Evolutionary conservation across 35 echinoderm and acorn worm species (phyloP), one percentile per base, ranked within the genome.

Genomic region (Eucidaris tribuloides): DNA sequence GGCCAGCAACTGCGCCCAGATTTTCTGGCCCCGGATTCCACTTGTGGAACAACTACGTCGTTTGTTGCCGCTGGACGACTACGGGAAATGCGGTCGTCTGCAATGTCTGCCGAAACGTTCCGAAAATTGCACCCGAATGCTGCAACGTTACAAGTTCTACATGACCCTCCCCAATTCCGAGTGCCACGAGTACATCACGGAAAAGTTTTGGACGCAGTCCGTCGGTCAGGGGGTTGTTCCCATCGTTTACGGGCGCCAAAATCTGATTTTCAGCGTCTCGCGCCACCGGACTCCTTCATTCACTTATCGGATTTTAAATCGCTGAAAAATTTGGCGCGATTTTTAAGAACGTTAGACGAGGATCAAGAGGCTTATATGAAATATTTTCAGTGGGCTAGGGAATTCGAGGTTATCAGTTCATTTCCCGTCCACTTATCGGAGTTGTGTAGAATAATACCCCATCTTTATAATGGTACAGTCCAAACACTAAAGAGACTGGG

Each of bases 151-250:
- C 54, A 89, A 89, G 30, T 89, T 89, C 50, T 89, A 89, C 24
- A 50, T 89, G 45, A 80, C 87, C 3, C 65, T 89, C 0, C 79
- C 81, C 13, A 89, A 78, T 48, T 52, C 50, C 29, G 78, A 79
- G 5, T 89, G 87, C 20, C 79, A 62, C n/a, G 87, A 89, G 19
- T 89, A 89, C 79, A 89, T 89, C 46, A 89, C 87, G n/a, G 87
- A 89, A 60, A 82, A 89, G 46, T 79, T 89, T 9, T 89, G 87
- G 87, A 41, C 42, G 36, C 81, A 89, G 45, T 44, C 87, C 11
- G 42, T 76, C n/a, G 27, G 33, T 32, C 60, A 74, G 42, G 66
- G 81, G 37, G 65, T 77, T 18, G 48, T 89, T 7, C 87, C 87
- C 19, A 79, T 89, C 20, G 79, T 89, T 28, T 89, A 83, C 46